Base-by-base conservation (phyloP, 2,888 invertebrate genomes). In the Malacosoma neustria region DNA sequence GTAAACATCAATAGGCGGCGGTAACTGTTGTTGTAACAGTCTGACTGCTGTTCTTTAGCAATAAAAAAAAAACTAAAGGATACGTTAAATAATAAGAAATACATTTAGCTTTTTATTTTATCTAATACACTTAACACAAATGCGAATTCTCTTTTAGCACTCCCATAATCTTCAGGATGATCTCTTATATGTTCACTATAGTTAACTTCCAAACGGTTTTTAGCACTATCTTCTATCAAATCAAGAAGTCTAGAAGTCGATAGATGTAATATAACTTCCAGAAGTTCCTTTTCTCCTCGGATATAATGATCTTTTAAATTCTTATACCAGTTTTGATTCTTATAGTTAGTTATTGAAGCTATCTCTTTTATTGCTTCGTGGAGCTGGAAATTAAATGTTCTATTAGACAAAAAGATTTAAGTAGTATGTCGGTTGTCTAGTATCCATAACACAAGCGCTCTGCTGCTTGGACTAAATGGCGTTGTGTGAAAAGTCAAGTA, bases 281-380 rank as follows among this genome's bases (percentile, higher is more conserved):
- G 38, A 0, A 64, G 29, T 3, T 57, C 42, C n/a, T 61, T 64
- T 1, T 48, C 53, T 0, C 45, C 42, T 0, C 43, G 45, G 1
- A 81, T 14, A 34, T 71, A 75, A 1, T 75, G 29, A 1, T 62
- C 50, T 42, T 70, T 71, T 0, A 81, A 35, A 13, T 75, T 72
- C 4, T 49, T 11, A 6, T 55, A 72, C 79, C 76, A 80, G 1
- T 45, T 49, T 36, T 77, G 80, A 0, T 57, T 50, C 1, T 49
- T 59, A 38, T 57, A 73, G 13, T 48, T 64, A 0, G 74, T 74
- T 11, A 72, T 45, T 5, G 43, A 37, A 0, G 76, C 58, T 39
- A 81, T 65, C 11, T 67, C 49, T 35, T 62, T 72, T 11, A 82
- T 36, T 0, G 75, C 63, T 3, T 56, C 57, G 40, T 84, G 79